Base-by-base conservation (phyloP, 2,888 invertebrate genomes). In the Diplazon laetatorius region DNA sequence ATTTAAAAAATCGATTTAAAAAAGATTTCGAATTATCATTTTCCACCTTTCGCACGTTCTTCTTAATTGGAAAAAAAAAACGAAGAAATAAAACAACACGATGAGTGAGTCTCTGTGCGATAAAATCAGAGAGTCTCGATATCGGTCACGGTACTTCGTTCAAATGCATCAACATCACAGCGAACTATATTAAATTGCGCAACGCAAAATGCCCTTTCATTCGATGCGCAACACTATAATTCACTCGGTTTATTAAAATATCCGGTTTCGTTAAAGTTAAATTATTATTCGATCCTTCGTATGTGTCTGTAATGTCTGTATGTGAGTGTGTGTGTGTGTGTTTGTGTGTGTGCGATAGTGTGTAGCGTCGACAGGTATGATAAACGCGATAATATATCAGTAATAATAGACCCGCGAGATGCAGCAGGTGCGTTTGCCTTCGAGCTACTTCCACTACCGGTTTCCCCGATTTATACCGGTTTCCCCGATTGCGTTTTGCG, bases 211-310 rank as follows among this genome's bases (percentile, higher is more conserved):
- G 66, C 52, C 59, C 71, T 75, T 14, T 25, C 39, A 55, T 59
- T 30, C 65, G 62, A 62, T 46, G 37, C 12, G n/a, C 4, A 39
- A 55, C 25, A 46, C 78, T 71, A 71, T 78, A 78, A 78, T 78
- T 78, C 66, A 78, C 39, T 60, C 18, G 62, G 66, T 71, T 75
- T 78, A 78, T 78, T 78, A 75, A 75, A 78, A 75, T 74, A 71
- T 66, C 65, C 66, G 74, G 52, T 75, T 66, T 75, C n/a, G 75
- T 74, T 75, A 75, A 71, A 60, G 78, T 65, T 75, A 75, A 74
- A 78, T 78, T 78, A 75, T 75, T 78, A 71, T 78, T 55, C 74
- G 52, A 71, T 50, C 62, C 39, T 48, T 30, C 30, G 55, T n/a
- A n/a, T n/a, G n/a, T n/a, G n/a, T n/a, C n/a, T n/a, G n/a, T n/a